These are phyloP conservation scores for Plebejus argus DNA, from an alignment of 2,888 invertebrate genomes.

Conservation along the genomic window DNA sequence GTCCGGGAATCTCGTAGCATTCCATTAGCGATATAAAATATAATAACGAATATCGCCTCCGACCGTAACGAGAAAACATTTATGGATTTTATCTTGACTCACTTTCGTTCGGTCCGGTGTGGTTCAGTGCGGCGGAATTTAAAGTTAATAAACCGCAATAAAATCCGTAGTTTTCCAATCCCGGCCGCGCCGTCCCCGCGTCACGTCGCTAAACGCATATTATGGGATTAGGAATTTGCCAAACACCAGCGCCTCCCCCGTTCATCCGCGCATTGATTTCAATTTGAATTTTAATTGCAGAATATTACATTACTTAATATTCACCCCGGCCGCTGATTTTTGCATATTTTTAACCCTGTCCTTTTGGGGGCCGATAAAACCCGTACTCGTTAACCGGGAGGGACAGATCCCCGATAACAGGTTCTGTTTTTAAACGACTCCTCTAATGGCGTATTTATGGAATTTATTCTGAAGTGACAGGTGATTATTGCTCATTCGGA, in stretches of 20 bases:
- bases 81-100: slow-evolving; percentile 21
- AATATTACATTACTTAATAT: slow-evolving; percentile 80
- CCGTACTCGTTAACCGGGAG: slow-evolving; percentile 70
- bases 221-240: slow-evolving; percentile 48
- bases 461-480: slow-evolving; percentile 21
- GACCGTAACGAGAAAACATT: slow-evolving; percentile 1
- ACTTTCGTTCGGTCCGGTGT: slow-evolving; percentile 9
- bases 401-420: slow-evolving; percentile 57
- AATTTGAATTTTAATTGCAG: slow-evolving; percentile 81
- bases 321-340: slow-evolving; percentile 76
- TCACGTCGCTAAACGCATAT: slow-evolving; percentile 47
- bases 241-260: slow-evolving; percentile 45
- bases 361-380: slow-evolving; percentile 65
- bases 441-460: slow-evolving; percentile 29
- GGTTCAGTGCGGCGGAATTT: neutral
- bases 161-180: slow-evolving; percentile 29
- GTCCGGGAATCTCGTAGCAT: slow-evolving; percentile 7
- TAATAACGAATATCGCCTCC: slow-evolving; percentile 5
- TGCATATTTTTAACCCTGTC: slow-evolving; percentile 77
- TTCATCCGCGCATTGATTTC: slow-evolving; percentile 79
- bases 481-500: slow-evolving; percentile 13
- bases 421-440: slow-evolving; percentile 11
- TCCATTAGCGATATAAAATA: slow-evolving; percentile 19
- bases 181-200: neutral
- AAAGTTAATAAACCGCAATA: slow-evolving; percentile 29